phyloP scores from a whole-genome alignment of 2,888 invertebrate genomes.

The Auanema freiburgensis region DNA sequence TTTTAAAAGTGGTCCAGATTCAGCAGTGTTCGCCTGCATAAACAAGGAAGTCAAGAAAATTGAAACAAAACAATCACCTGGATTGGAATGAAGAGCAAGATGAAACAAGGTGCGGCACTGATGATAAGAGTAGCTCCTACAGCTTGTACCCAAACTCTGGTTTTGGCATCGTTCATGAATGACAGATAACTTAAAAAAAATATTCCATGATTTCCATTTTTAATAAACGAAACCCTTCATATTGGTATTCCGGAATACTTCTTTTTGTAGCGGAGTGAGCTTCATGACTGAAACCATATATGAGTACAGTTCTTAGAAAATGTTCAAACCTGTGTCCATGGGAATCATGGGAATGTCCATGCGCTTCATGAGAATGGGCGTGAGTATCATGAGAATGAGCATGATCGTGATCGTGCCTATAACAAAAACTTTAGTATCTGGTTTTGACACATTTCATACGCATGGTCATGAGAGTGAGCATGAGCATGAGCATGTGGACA shows the following conservation, averaged over 20 bases:
- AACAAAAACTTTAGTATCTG: constrained; percentile 30
- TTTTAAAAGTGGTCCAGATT: constrained; percentile 56
- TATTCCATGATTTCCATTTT: constrained; percentile 1
- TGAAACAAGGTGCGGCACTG: constrained; percentile 89
- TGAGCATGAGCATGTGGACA: constrained; percentile 32
- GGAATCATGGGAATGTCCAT: constrained; percentile 35
- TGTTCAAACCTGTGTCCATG: constrained; percentile 42
- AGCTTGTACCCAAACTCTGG: constrained; percentile 59
- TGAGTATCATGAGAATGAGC: constrained; percentile 35
- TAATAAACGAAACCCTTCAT: constrained; percentile 8
- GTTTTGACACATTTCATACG: too few species aligned
- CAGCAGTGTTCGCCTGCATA: constrained; percentile 52
- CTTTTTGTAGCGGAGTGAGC: constrained; percentile 1
- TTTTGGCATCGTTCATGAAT: constrained; percentile 56
- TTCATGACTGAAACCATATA: constrained; percentile 14
- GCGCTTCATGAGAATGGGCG: constrained; percentile 33
- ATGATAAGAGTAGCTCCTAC: constrained; percentile 82
- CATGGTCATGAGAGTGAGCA: constrained; percentile 14
- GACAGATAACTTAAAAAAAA: constrained; percentile 45
- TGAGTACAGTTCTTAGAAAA: not conserved
- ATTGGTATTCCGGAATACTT: constrained; percentile 10
- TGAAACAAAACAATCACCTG: constrained; percentile 67
- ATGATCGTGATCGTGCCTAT: constrained; percentile 35
- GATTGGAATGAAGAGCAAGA: constrained; percentile 88
- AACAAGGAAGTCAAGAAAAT: not conserved